Conservation (phyloP, 2,797 vertebrate genomes). For the Alcedo atthis region DNA sequence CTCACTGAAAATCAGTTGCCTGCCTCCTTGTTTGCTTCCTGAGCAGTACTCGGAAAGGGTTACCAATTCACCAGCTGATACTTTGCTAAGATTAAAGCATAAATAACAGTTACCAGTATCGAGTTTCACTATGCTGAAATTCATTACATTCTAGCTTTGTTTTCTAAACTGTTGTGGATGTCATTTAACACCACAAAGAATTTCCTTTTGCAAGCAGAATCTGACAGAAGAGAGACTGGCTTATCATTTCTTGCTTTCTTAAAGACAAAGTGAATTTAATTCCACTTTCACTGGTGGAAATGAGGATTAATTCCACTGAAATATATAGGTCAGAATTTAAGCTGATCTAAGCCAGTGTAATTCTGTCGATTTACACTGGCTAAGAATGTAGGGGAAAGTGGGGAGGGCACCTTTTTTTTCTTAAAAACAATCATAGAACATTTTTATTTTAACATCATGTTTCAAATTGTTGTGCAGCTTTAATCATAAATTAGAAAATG, state of each 20-base stretch:
- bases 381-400: background rate
- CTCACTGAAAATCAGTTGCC: background rate
- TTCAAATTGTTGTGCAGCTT: background rate
- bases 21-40: background rate
- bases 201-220: slow-evolving; percentile 1
- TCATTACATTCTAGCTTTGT: background rate
- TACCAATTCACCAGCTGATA: background rate
- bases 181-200: background rate
- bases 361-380: background rate
- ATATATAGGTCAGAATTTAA: slow-evolving; percentile 49
- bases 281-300: slow-evolving; percentile 48
- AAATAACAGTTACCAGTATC: background rate
- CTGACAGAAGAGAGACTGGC: background rate
- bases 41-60: background rate
- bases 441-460: background rate
- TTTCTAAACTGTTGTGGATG: background rate
- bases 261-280: slow-evolving; percentile 31
- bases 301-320: slow-evolving; percentile 47
- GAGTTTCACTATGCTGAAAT: background rate
- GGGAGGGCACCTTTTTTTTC: background rate
- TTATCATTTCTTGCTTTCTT: background rate
- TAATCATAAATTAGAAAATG: background rate
- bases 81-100: background rate
- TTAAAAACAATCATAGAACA: background rate
- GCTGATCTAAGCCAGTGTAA: slow-evolving; percentile 21